These are phyloP conservation scores for Linnaemya tessellans DNA, from an alignment of 2,888 invertebrate species.

Conservation along the genomic window DNA sequence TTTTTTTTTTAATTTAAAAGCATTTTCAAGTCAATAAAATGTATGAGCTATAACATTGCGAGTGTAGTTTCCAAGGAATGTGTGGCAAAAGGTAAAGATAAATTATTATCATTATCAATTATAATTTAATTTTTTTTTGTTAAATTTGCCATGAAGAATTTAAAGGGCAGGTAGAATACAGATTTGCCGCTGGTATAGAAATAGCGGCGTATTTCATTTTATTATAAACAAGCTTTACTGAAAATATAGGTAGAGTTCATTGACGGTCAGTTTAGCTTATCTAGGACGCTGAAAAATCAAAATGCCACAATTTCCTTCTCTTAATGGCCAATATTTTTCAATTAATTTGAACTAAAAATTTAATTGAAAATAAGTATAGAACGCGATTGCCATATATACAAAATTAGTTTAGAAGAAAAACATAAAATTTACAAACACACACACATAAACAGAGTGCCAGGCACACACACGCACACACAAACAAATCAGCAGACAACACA, in stretches of 20 bases:
- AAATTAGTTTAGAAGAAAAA: not conserved
- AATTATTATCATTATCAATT: not conserved
- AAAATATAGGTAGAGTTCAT: not conserved
- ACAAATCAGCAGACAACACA: conserved; percentile 41
- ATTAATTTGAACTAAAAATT: conserved; percentile 34
- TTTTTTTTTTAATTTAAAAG: not conserved
- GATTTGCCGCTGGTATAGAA: not conserved
- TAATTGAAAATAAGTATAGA: conserved; percentile 22
- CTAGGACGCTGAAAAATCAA: not conserved
- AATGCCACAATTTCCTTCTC: not conserved
- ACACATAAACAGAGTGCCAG: not conserved
- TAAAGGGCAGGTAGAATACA: not conserved
- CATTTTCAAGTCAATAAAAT: not conserved
- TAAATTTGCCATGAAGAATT: not conserved
- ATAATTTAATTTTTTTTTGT: not conserved
- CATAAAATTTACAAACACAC: conserved; percentile 15
- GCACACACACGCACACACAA: conserved; percentile 20
- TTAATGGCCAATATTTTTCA: conserved; percentile 7
- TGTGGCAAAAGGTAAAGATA: not conserved
- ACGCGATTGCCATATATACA: conserved; percentile 36
- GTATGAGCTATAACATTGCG: not conserved
- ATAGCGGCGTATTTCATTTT: not conserved
- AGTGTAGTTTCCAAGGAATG: not conserved
- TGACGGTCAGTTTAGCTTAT: not conserved
- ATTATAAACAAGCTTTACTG: not conserved